Evolutionary conservation across 2,797 vertebrate genomes (phyloP).

Genomic region (Cyclura pinguis): DNA sequence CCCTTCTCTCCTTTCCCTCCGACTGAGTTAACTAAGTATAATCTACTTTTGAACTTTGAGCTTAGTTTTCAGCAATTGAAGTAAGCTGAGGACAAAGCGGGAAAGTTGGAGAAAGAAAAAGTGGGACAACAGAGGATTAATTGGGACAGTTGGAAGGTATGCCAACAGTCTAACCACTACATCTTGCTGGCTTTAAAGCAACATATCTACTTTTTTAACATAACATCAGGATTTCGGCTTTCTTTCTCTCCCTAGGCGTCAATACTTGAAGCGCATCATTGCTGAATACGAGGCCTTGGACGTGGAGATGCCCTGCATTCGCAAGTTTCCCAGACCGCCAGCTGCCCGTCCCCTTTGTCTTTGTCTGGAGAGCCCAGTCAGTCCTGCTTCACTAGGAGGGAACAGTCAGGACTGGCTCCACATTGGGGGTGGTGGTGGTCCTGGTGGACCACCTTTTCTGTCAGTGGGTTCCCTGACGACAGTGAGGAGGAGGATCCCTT

Average conservation of each 20-base stretch:
- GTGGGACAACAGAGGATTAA: no score
- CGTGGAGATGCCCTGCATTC: slow-evolving; percentile 68
- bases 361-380: slow-evolving; percentile 72
- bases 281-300: slow-evolving; percentile 72
- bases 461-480: not conserved
- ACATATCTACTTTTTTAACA: not conserved
- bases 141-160: no score
- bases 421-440: no score
- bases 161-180: no score
- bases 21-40: no score
- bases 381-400: not conserved
- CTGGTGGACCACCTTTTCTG: not conserved
- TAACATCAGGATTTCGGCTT: not conserved
- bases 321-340: slow-evolving; percentile 64
- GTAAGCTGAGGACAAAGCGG: no score
- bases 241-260: slow-evolving; percentile 58
- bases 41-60: no score
- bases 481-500: not conserved
- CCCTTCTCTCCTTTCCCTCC: no score
- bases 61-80: no score
- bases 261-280: slow-evolving; percentile 69
- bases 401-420: not conserved
- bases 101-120: no score
- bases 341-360: slow-evolving; percentile 71
- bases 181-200: no score